Conservation (phyloP, 2,797 vertebrate species). For the Gobionotothen gibberifrons region DNA sequence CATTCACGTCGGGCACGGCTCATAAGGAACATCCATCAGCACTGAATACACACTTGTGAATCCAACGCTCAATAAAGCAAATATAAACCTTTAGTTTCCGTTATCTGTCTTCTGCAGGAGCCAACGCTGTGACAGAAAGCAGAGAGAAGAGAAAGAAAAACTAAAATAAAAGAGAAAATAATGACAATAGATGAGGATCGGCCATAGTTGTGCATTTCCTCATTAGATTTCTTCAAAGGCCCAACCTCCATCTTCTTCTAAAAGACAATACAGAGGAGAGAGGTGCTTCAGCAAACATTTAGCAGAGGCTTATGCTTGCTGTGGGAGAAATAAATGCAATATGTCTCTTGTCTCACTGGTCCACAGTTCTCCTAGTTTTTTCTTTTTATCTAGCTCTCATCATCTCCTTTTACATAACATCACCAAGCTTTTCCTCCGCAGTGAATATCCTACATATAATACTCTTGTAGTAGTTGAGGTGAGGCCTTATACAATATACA, state of each 20-base stretch:
- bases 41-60: slow-evolving; percentile 72
- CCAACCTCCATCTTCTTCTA: slow-evolving; percentile 5
- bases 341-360: slow-evolving; percentile 32
- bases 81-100: slow-evolving; percentile 74
- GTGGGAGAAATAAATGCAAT: slow-evolving; percentile 11
- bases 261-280: slow-evolving; percentile 5
- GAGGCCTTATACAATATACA: slow-evolving; percentile 24
- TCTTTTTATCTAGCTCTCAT: slow-evolving; percentile 16
- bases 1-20: slow-evolving; percentile 47
- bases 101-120: slow-evolving; percentile 80
- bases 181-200: neutral
- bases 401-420: slow-evolving; percentile 32
- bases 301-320: slow-evolving; percentile 20
- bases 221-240: slow-evolving; percentile 8
- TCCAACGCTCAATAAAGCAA: slow-evolving; percentile 81
- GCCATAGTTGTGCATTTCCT: slow-evolving; percentile 9
- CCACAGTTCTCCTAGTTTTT: neutral
- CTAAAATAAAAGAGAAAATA: slow-evolving; percentile 4
- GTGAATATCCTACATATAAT: slow-evolving; percentile 20
- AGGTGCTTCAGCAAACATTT: slow-evolving; percentile 37
- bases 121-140: slow-evolving; percentile 60
- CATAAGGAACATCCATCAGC: slow-evolving; percentile 74
- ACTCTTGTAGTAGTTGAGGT: slow-evolving; percentile 21
- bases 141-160: slow-evolving; percentile 17
- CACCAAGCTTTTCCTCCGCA: slow-evolving; percentile 14